Percentiles rank a stretch among this genome's conserved stretches.
Evolutionary conservation across 2,888 invertebrate genomes (phyloP).

Genomic region (Leptinotarsa haldemani): DNA sequence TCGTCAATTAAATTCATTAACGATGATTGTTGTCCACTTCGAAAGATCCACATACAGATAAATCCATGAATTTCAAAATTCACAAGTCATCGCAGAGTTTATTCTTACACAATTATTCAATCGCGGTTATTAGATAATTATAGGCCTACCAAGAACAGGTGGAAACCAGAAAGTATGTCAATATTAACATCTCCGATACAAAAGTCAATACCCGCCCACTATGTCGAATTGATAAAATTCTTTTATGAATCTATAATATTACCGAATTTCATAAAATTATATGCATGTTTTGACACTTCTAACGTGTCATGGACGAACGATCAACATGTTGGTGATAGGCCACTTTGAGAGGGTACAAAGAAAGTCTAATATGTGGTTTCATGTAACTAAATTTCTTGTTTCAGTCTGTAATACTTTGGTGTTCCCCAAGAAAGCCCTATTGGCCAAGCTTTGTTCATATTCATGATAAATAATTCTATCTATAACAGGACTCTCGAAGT

Average conservation of each 20-base stretch:
- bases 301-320: neutral
- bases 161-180: constrained; percentile 37
- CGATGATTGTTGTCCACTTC: constrained; percentile 18
- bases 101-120: constrained; percentile 7
- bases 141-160: constrained; percentile 19
- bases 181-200: constrained; percentile 29
- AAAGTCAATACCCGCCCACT: constrained; percentile 5
- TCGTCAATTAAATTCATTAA: constrained; percentile 6
- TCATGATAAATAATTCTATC: too few species aligned
- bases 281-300: neutral
- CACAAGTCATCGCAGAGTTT: constrained; percentile 1
- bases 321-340: neutral
- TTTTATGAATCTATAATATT: constrained; percentile 11
- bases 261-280: constrained; percentile 12
- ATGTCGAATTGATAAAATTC: constrained; percentile 6
- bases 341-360: neutral
- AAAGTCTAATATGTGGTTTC: too few species aligned
- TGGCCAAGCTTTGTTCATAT: too few species aligned
- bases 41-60: constrained; percentile 12
- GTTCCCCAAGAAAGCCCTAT: too few species aligned
- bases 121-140: constrained; percentile 25
- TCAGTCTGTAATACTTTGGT: too few species aligned
- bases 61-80: constrained; percentile 15
- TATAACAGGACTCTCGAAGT: too few species aligned
- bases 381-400: too few species aligned